Evolutionary conservation across 2,888 invertebrate genomes (phyloP), one percentile per base, ranked within the genome.

Genomic region (Fragum sueziense): DNA sequence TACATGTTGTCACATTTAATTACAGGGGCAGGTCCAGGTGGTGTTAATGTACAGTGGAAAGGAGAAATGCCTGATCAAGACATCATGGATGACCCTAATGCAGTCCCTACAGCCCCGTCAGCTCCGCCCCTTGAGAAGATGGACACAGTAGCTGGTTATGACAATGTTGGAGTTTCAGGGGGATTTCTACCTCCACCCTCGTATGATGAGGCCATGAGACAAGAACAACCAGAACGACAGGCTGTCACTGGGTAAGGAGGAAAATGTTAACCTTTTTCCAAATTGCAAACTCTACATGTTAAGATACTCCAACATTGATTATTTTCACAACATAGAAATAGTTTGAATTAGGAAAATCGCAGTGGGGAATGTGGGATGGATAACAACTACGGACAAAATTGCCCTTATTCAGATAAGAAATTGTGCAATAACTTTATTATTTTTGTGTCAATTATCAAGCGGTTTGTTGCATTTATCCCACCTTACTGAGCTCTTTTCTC

Each of bases 61-160:
- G 88, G 86, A 14, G 86, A 86, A 29, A 83, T 85, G 74, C 87
- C 87, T 25, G 81, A 80, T 7, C 71, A 85, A 0, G 86, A 86
- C 76, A 79, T 85, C 6, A 82, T 83, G 34, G 85, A 86, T 47
- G 80, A 88, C 62, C 87, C 87, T 7, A 85, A 86, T 74, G 84
- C 84, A 14, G 73, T 31, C 17, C 80, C 85, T 4, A 47, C 84
- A 9, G 59, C 73, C 27, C 85, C 87, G 0, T 78, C 87, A 54
- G 90, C 90, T 41, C 94, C 94, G 25, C 93, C 94, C 2, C 84
- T 94, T 84, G 94, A 94, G 73, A 90, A 93, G 70, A 92, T 94
- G 92, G 94, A 94, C 79, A 86, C 89, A 27, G 93, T 94, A 25
- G 80, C 86, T 20, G 94, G 94, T 3, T 94, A 94, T 80, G 93